Evolutionary conservation across 2,888 invertebrate genomes (phyloP).

Genomic region (Dendrolimus pini): DNA sequence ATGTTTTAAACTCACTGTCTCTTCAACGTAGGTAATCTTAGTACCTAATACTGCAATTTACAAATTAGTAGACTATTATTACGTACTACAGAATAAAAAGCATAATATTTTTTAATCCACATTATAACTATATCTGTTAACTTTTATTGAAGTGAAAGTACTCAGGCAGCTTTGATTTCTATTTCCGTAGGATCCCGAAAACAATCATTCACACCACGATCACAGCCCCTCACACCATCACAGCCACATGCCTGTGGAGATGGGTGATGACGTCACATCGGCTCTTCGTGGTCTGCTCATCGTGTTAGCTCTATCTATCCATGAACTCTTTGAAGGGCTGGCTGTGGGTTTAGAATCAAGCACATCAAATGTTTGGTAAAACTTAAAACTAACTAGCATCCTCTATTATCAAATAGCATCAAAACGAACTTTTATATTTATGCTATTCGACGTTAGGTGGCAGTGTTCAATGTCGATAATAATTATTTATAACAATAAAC

Average conservation of each 20-base stretch:
- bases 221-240: slow-evolving; percentile 51
- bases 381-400: slow-evolving; percentile 10
- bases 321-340: slow-evolving; percentile 91
- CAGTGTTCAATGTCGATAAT: slow-evolving; percentile 3
- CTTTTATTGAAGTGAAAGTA: too few relatives aligned
- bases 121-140: too few relatives aligned
- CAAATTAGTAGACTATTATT: too few relatives aligned
- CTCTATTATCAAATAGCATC: slow-evolving; percentile 23
- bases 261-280: slow-evolving; percentile 64
- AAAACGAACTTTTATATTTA: background rate
- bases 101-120: too few relatives aligned
- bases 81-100: too few relatives aligned
- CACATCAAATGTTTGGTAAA: slow-evolving; percentile 58
- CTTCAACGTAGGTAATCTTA: background rate
- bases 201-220: slow-evolving; percentile 17
- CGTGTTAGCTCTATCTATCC: slow-evolving; percentile 89
- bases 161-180: too few relatives aligned
- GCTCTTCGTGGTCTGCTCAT: slow-evolving; percentile 85
- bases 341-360: slow-evolving; percentile 87
- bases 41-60: background rate
- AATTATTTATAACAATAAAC: too few relatives aligned
- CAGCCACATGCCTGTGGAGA: slow-evolving; percentile 60
- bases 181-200: slow-evolving; percentile 40
- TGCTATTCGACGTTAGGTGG: slow-evolving; percentile 25
- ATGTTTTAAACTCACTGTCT: too few relatives aligned